Conservation (phyloP, 2,888 invertebrate species). For the Pammene aurita region DNA sequence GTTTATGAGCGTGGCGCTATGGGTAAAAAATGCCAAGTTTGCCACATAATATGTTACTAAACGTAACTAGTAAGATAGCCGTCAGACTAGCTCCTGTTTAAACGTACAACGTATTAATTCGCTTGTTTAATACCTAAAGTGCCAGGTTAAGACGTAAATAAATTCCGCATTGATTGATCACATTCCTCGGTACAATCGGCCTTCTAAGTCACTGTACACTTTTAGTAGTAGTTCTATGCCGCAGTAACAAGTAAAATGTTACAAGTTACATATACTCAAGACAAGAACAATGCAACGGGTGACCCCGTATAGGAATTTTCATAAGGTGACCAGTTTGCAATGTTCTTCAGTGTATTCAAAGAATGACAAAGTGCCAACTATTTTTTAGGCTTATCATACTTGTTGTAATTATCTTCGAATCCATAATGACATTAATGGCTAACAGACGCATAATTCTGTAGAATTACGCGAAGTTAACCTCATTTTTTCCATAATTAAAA, state of each 20-base stretch:
- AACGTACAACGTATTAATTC: not conserved
- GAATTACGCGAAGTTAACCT: slow-evolving; percentile 30
- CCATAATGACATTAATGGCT: slow-evolving; percentile 6
- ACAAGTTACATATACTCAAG: too few species aligned
- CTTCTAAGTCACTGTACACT: not conserved
- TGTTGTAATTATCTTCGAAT: slow-evolving; percentile 34
- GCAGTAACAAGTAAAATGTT: not conserved
- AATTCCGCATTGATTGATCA: slow-evolving; percentile 15
- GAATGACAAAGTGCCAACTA: too few species aligned
- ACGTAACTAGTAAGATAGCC: too few species aligned
- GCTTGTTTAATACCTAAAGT: not conserved
- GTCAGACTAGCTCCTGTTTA: too few species aligned
- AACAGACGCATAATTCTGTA: slow-evolving; percentile 6
- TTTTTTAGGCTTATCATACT: too few species aligned
- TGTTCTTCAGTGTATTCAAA: too few species aligned
- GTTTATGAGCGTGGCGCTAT: too few species aligned
- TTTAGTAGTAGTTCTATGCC: not conserved
- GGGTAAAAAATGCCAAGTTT: too few species aligned
- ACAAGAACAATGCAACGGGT: too few species aligned
- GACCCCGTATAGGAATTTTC: too few species aligned
- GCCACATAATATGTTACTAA: too few species aligned
- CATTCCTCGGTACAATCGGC: slow-evolving; percentile 4
- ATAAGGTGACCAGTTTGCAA: too few species aligned
- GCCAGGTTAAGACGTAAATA: slow-evolving; percentile 10
- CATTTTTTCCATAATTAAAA: slow-evolving; percentile 25